phyloP scores from a whole-genome alignment of 64 coral and sea anemone genomes.

The Exaiptasia diaphana region DNA sequence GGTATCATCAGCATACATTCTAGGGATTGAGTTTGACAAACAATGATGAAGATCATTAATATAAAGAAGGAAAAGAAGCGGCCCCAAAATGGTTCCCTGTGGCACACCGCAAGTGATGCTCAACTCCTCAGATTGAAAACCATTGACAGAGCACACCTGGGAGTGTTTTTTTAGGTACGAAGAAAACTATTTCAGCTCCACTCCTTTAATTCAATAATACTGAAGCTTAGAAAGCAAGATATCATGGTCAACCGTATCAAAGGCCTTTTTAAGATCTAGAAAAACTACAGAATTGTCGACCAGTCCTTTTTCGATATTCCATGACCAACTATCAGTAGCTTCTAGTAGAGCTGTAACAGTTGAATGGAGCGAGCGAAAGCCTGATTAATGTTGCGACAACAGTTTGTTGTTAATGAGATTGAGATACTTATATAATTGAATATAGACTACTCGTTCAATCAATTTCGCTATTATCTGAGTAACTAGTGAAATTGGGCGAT shows the following conservation, averaged over 20 bases:
- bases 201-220: not conserved
- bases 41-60: too few species aligned
- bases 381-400: not conserved
- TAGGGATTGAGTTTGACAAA: too few species aligned
- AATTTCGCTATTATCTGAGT: constrained; percentile 26
- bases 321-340: too few species aligned
- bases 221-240: not conserved
- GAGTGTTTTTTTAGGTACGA: not conserved
- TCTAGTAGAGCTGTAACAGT: constrained; percentile 6
- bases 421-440: not conserved
- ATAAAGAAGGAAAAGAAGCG: too few species aligned
- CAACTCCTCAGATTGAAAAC: not conserved
- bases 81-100: not conserved
- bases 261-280: not conserved
- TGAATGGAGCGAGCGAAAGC: not conserved
- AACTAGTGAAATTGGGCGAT: constrained; percentile 12
- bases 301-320: not conserved
- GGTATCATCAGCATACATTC: too few species aligned
- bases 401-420: not conserved
- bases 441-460: constrained; percentile 22
- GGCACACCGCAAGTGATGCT: not conserved
- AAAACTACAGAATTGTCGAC: not conserved
- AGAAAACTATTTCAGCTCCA: not conserved
- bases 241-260: too few species aligned
- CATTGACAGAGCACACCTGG: not conserved